These are phyloP conservation scores for Pyrgilauda ruficollis DNA, from an alignment of 2,113 vertebrate species.

Conservation along the genomic window DNA sequence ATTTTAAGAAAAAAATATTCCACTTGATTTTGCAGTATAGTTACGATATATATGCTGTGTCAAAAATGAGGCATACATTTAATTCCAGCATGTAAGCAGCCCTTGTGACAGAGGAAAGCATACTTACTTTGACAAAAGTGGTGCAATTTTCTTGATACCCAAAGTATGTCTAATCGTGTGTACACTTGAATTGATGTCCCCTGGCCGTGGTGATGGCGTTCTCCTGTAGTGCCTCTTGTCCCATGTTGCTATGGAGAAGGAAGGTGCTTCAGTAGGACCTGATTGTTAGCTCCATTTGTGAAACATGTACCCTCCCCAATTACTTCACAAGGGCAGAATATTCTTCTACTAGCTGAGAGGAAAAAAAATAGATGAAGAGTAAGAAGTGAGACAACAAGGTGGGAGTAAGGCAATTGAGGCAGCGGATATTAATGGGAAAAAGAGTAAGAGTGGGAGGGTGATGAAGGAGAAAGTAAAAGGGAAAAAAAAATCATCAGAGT, in stretches of 20 bases:
- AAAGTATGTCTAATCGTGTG: accelerated
- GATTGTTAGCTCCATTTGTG: background rate
- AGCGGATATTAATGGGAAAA: background rate
- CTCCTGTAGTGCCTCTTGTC: background rate
- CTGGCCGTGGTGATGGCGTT: background rate
- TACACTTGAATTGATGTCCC: background rate
- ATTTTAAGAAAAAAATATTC: background rate
- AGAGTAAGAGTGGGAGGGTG: background rate
- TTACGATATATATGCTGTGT: background rate
- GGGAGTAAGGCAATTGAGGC: background rate
- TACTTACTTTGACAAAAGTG: background rate
- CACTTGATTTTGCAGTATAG: background rate
- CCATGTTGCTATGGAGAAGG: constrained; percentile 10
- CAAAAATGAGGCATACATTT: background rate
- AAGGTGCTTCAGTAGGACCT: background rate
- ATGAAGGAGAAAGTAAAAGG: background rate
- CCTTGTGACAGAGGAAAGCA: background rate
- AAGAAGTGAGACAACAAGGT: background rate
- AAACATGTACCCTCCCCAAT: background rate
- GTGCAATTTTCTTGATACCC: background rate
- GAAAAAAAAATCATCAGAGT: background rate
- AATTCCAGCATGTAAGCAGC: background rate
- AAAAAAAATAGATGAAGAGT: background rate
- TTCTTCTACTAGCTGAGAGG: background rate
- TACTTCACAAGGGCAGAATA: background rate